A percentile compares a stretch with the other conserved stretches of the same genome.
These are phyloP conservation scores for Eristalis tenax DNA, from an alignment of 2,888 invertebrate genomes.

Conservation along the genomic window DNA sequence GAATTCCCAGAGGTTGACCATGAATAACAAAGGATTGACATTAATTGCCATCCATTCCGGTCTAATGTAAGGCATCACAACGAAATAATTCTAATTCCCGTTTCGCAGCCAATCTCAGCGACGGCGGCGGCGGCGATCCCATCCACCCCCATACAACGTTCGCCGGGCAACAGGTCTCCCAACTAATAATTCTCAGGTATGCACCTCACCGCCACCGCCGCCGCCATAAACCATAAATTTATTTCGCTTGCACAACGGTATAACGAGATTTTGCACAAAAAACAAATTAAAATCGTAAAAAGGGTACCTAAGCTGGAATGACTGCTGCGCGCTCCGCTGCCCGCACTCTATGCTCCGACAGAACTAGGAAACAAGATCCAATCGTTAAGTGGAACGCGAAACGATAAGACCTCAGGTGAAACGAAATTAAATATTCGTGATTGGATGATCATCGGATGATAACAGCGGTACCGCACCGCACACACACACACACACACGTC, in stretches of 20 bases:
- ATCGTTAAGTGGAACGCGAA: constrained; percentile 72
- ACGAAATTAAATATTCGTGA: constrained; percentile 82
- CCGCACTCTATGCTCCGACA: constrained; percentile 16
- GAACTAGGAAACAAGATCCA: constrained; percentile 72
- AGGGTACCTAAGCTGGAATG: constrained; percentile 43
- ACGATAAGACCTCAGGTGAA: constrained; percentile 78
- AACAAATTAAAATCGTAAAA: constrained; percentile 58
- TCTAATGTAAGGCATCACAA: constrained; percentile 23
- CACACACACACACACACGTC: constrained; percentile 31
- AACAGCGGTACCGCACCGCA: constrained; percentile 39
- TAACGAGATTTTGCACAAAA: constrained; percentile 70
- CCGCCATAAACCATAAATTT: constrained; percentile 67
- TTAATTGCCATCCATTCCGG: constrained; percentile 38
- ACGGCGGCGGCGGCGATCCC: neutral
- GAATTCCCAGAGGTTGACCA: constrained; percentile 36
- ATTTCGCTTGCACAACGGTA: constrained; percentile 68
- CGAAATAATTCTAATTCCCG: constrained; percentile 43
- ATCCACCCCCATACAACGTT: constrained; percentile 54
- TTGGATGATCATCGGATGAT: constrained; percentile 79
- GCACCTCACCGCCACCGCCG: neutral
- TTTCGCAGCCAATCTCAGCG: constrained; percentile 31
- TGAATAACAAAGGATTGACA: constrained; percentile 33
- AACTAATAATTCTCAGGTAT: constrained; percentile 48
- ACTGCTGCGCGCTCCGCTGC: neutral
- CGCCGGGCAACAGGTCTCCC: constrained; percentile 52